Conservation (phyloP, 2,888 invertebrate genomes). For the Nomada ferruginata region DNA sequence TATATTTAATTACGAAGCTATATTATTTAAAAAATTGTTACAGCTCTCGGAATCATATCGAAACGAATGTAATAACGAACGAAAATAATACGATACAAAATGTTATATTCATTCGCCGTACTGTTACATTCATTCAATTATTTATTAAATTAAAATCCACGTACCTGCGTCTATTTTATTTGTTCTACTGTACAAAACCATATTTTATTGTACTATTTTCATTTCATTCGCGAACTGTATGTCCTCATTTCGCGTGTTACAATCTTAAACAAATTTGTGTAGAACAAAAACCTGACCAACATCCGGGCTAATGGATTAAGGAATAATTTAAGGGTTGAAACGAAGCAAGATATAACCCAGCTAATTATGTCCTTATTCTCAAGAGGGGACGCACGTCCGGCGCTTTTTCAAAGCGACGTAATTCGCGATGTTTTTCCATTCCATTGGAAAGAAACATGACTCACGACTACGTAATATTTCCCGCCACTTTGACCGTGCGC, state of each 20-base stretch:
- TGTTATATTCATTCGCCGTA: too few relatives aligned
- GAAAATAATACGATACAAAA: too few relatives aligned
- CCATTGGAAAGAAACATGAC: constrained; percentile 25
- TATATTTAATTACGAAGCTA: too few relatives aligned
- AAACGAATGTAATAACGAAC: too few relatives aligned
- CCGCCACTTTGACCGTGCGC: constrained; percentile 50
- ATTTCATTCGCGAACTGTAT: too few relatives aligned
- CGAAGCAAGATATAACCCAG: neutral
- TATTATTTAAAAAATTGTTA: too few relatives aligned
- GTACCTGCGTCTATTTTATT: too few relatives aligned
- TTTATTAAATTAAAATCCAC: too few relatives aligned
- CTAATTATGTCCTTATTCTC: constrained; percentile 16
- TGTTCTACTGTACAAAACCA: too few relatives aligned
- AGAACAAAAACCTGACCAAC: neutral
- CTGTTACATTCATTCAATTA: too few relatives aligned
- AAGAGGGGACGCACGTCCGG: neutral
- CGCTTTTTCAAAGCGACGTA: neutral
- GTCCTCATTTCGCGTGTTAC: neutral
- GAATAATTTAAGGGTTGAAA: neutral
- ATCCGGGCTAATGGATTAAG: neutral
- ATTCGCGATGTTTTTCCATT: constrained; percentile 24
- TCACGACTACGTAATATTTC: constrained; percentile 41
- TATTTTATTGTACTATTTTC: too few relatives aligned
- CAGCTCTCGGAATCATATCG: too few relatives aligned
- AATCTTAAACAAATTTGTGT: neutral